These are phyloP conservation scores for Eupeodes latifasciatus DNA, from an alignment of 2,888 invertebrate genomes.

Conservation along the genomic window DNA sequence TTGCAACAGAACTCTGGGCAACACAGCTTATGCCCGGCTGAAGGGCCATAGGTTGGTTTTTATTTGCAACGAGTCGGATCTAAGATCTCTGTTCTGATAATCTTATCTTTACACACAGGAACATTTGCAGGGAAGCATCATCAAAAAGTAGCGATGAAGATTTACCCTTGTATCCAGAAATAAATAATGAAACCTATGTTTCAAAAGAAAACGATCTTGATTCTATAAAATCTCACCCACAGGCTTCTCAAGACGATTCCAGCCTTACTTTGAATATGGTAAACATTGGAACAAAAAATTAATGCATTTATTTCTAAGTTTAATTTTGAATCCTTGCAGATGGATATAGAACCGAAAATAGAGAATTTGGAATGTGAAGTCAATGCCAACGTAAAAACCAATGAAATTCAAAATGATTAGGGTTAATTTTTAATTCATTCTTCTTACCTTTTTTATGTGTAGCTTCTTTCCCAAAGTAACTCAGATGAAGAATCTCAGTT, in stretches of 20 bases:
- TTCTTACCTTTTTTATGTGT: background rate
- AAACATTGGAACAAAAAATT: background rate
- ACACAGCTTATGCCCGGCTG: constrained; percentile 46
- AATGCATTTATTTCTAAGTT: background rate
- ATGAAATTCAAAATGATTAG: background rate
- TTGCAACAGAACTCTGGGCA: constrained; percentile 38
- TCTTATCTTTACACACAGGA: background rate
- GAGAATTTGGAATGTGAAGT: background rate
- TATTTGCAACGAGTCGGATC: background rate
- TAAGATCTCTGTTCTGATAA: background rate
- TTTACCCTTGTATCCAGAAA: background rate
- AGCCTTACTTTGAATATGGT: background rate
- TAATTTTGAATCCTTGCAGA: background rate
- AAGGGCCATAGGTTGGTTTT: constrained; percentile 39
- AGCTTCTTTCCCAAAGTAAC: background rate
- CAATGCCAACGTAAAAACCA: background rate
- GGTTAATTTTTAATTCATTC: background rate
- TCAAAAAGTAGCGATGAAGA: background rate
- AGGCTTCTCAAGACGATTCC: constrained; percentile 1
- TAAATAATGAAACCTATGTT: background rate
- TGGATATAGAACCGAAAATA: constrained; percentile 1
- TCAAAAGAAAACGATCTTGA: background rate
- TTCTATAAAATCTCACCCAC: background rate
- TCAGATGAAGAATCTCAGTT: background rate
- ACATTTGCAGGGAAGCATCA: constrained; percentile 35